Conservation (phyloP, 2,113 vertebrate species). For the Apus apus region DNA sequence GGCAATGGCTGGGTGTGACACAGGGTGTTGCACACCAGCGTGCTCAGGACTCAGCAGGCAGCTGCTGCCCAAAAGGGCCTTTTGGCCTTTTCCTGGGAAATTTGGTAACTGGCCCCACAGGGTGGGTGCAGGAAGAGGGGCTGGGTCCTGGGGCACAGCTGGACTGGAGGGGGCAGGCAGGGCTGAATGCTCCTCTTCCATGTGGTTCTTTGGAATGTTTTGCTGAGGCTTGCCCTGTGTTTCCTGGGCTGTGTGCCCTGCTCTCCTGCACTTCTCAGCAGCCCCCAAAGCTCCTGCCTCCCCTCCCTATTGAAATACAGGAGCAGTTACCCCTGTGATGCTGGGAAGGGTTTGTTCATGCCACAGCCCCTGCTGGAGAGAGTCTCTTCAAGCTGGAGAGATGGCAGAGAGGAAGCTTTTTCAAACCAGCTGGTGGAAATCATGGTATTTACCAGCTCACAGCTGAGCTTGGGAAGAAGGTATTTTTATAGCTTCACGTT, state of each 20-base stretch:
- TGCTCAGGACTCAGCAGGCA: neutral
- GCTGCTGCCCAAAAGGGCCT: neutral
- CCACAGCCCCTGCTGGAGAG: neutral
- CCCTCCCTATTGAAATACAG: fast-evolving
- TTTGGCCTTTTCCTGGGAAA: neutral
- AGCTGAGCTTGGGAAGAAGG: slow-evolving; percentile 24
- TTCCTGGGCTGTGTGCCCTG: neutral
- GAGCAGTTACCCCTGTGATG: neutral
- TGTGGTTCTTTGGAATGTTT: neutral
- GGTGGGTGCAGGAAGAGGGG: neutral
- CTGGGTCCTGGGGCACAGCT: fast-evolving
- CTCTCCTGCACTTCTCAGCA: neutral
- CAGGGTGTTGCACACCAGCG: fast-evolving
- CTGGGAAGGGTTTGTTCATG: fast-evolving
- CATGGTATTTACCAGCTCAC: slow-evolving; percentile 16
- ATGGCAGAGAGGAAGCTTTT: slow-evolving; percentile 4
- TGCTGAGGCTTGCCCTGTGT: neutral
- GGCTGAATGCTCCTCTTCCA: neutral
- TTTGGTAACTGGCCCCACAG: neutral
- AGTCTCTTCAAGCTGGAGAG: neutral
- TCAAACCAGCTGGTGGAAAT: slow-evolving; percentile 9
- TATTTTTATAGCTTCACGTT: slow-evolving; percentile 46
- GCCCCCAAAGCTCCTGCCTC: neutral
- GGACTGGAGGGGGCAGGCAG: fast-evolving
- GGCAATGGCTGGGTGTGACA: fast-evolving